A percentile compares a stretch with the other conserved stretches of the same genome.
Conservation (phyloP, 2,113 vertebrate genomes). For the Symphodus melops region DNA sequence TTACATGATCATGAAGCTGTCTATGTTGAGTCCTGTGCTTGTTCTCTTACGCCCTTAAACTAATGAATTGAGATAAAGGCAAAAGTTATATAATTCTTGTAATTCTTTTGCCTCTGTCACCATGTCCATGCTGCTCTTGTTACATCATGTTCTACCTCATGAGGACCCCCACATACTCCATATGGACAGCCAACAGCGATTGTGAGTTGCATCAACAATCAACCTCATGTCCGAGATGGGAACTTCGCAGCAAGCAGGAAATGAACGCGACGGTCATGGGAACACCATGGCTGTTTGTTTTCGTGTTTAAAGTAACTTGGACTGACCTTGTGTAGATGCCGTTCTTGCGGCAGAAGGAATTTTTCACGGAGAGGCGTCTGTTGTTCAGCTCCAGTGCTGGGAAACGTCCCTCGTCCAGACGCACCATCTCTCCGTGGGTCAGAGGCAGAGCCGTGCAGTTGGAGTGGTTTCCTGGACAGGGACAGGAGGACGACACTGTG, state of each 20-base stretch:
- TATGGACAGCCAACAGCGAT: no score
- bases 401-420: slow-evolving; percentile 95
- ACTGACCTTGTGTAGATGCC: slow-evolving; percentile 96
- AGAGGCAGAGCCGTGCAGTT: slow-evolving; percentile 89
- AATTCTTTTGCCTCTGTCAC: no score
- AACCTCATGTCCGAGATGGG: no score
- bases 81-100: no score
- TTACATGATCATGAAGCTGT: no score
- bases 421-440: slow-evolving; percentile 95
- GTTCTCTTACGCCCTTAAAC: no score
- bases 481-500: slow-evolving; percentile 56
- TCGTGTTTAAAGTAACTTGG: not conserved
- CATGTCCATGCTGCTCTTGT: no score
- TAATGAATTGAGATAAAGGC: no score
- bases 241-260: not conserved
- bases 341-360: slow-evolving; percentile 97
- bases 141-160: no score
- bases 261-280: not conserved
- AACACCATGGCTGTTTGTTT: not conserved
- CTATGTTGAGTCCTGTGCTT: no score
- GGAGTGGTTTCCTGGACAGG: slow-evolving; percentile 85
- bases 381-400: slow-evolving; percentile 97
- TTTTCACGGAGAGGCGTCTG: slow-evolving; percentile 95
- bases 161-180: no score
- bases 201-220: no score